phyloP scores from a whole-genome alignment of 2,797 vertebrate species.

The Mus spretus region DNA sequence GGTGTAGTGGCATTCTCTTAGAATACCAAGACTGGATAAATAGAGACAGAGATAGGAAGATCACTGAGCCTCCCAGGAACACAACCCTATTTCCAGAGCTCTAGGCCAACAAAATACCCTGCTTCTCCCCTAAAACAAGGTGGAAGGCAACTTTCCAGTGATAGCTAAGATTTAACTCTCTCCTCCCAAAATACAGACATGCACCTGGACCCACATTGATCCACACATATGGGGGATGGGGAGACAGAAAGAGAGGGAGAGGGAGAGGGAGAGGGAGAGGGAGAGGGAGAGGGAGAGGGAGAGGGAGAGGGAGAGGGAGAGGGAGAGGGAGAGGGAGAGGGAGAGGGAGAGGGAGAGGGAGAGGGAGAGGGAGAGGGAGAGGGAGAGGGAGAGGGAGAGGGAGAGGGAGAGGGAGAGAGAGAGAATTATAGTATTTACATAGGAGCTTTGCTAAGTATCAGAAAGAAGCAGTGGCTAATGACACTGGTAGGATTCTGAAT shows the following conservation, averaged over 20 bases:
- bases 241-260: no score
- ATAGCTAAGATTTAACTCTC: not conserved
- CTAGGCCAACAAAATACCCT: not conserved
- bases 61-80: not conserved
- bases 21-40: not conserved
- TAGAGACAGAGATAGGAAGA: not conserved
- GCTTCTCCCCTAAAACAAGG: not conserved
- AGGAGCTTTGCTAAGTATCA: not conserved
- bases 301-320: no score
- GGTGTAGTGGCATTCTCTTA: not conserved
- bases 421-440: not conserved
- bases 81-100: not conserved
- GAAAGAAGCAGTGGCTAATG: not conserved
- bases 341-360: no score
- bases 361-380: not conserved
- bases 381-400: not conserved
- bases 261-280: not conserved
- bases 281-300: not conserved
- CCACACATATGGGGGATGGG: no score
- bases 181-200: not conserved
- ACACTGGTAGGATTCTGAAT: not conserved
- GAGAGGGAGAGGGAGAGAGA: no score
- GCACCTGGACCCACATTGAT: not conserved
- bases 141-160: not conserved
- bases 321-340: no score